phyloP scores from a whole-genome alignment of 2,113 vertebrate genomes.

The Arenaria interpres region DNA sequence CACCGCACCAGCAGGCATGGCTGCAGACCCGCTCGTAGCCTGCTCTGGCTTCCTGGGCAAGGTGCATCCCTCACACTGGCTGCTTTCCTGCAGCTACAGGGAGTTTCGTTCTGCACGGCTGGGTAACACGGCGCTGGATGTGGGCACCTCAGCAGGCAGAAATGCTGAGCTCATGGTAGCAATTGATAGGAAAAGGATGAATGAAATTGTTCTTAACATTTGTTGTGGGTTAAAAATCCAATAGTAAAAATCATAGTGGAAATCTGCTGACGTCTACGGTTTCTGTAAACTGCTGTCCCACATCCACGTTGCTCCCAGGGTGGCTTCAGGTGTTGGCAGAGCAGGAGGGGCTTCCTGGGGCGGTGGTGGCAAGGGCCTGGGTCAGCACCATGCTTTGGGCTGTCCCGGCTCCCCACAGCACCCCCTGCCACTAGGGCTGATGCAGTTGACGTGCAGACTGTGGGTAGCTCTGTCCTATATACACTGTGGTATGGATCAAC shows the following conservation, averaged over 20 bases:
- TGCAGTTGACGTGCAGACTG: neutral
- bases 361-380: neutral
- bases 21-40: neutral
- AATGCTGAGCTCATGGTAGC: neutral
- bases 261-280: neutral
- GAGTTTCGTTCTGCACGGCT: neutral
- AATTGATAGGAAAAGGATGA: neutral
- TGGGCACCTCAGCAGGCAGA: neutral
- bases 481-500: fast-evolving
- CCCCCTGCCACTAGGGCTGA: neutral
- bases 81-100: neutral
- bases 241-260: neutral
- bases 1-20: fast-evolving
- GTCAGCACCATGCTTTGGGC: neutral
- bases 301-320: neutral
- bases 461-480: neutral
- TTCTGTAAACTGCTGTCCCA: neutral
- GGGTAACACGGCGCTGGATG: neutral
- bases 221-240: neutral
- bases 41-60: neutral
- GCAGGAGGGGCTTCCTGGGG: neutral
- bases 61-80: neutral
- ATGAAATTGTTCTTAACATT: neutral
- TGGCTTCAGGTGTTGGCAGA: neutral
- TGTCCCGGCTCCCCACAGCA: fast-evolving